Conservation (phyloP, 2,113 vertebrate species). For the Vombatus ursinus region DNA sequence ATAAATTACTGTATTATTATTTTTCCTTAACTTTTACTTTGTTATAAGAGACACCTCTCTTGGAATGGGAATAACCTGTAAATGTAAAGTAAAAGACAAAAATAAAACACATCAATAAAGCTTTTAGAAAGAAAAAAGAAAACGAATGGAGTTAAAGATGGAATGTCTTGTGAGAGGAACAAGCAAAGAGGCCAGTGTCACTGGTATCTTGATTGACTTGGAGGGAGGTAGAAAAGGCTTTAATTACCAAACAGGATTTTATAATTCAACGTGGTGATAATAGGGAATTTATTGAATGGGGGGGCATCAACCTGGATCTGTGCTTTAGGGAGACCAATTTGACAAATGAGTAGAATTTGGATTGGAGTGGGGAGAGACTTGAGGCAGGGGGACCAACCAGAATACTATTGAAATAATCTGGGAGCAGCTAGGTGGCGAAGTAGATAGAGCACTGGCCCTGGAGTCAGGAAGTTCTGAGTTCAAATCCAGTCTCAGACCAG, state of each 20-base stretch:
- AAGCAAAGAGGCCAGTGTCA: background rate
- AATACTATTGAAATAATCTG: background rate
- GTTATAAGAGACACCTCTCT: background rate
- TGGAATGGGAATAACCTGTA: background rate
- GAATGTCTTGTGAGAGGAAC: background rate
- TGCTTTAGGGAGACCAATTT: background rate
- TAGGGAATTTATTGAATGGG: too few relatives aligned
- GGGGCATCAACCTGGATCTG: too few relatives aligned
- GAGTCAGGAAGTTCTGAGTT: too few relatives aligned
- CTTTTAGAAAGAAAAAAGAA: background rate
- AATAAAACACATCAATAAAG: background rate
- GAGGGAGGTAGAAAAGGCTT: background rate
- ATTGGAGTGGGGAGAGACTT: background rate
- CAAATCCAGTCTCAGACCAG: too few relatives aligned
- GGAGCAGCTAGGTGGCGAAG: too few relatives aligned
- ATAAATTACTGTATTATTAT: background rate
- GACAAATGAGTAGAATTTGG: background rate
- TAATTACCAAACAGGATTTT: background rate
- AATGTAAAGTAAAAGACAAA: background rate
- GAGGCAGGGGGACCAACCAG: background rate
- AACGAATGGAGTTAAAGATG: background rate
- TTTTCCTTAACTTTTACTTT: background rate
- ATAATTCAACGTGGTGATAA: too few relatives aligned
- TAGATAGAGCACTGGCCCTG: too few relatives aligned
- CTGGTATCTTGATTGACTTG: background rate